Percentiles rank a stretch among this genome's conserved stretches.
These are phyloP conservation scores for Taenioides sp. DNA, from an alignment of 2,797 vertebrate species.

Conservation along the genomic window DNA sequence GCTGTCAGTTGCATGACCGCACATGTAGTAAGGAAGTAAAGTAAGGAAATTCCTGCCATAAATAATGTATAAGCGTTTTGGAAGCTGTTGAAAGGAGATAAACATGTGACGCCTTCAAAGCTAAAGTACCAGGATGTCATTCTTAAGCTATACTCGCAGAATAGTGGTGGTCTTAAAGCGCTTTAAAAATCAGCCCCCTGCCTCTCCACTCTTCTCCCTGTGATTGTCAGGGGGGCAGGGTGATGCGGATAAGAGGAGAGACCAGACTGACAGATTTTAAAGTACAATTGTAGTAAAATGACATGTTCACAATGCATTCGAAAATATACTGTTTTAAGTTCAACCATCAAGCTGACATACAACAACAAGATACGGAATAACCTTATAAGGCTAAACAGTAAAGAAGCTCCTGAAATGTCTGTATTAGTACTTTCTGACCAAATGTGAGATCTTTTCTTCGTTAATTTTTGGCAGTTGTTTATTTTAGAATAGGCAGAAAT, in stretches of 20 bases:
- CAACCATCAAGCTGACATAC: not conserved
- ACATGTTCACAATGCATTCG: not conserved
- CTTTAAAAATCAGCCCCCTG: not conserved
- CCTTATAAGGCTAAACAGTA: not conserved
- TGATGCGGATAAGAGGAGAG: not conserved
- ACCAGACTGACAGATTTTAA: not conserved
- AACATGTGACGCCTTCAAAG: constrained; percentile 31
- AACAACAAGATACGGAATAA: not conserved
- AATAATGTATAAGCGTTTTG: constrained; percentile 35
- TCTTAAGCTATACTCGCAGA: constrained; percentile 7
- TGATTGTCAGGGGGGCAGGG: constrained; percentile 10
- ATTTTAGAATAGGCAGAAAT: not conserved
- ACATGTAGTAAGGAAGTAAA: constrained; percentile 1
- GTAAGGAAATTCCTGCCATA: constrained; percentile 22
- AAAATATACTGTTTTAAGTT: not conserved
- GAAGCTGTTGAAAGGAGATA: constrained; percentile 35
- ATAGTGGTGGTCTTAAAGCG: constrained; percentile 9
- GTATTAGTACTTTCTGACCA: not conserved
- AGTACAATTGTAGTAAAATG: not conserved
- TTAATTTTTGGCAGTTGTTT: not conserved
- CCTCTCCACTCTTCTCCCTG: not conserved
- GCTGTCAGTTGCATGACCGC: not conserved
- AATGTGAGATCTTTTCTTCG: not conserved
- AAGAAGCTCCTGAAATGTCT: not conserved
- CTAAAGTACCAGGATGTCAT: constrained; percentile 21